Evolutionary conservation across 2,797 vertebrate genomes (phyloP).

Genomic region (Myotis findleyi): DNA sequence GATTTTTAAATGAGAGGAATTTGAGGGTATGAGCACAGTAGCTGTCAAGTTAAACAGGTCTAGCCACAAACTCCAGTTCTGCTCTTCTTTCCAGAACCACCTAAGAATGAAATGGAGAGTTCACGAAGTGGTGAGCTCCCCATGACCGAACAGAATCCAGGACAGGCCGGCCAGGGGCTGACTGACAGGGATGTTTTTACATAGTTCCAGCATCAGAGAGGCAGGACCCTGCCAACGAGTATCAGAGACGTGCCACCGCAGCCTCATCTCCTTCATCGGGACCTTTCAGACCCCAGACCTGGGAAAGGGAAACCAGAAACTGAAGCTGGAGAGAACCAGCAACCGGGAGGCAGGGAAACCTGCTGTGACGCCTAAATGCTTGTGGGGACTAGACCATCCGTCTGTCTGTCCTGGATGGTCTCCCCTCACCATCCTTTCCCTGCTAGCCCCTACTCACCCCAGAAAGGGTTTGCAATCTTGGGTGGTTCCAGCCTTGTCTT

Average conservation of each 20-base stretch:
- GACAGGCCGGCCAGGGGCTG: neutral
- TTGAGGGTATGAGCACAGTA: neutral
- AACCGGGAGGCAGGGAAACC: neutral
- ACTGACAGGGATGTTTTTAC: neutral
- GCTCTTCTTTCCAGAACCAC: slow-evolving; percentile 42
- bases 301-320: neutral
- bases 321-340: neutral
- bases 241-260: neutral
- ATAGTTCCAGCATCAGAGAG: neutral
- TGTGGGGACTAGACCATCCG: neutral
- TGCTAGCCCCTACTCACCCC: neutral
- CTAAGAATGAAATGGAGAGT: slow-evolving; percentile 41
- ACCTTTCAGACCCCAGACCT: neutral
- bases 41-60: neutral
- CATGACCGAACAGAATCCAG: neutral
- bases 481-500: neutral
- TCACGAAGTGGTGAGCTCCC: neutral
- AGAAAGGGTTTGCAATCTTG: neutral
- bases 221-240: neutral
- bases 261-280: neutral
- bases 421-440: neutral
- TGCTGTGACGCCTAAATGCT: neutral
- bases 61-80: slow-evolving; percentile 2
- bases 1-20: neutral
- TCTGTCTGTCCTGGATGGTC: neutral